phyloP scores from a whole-genome alignment of 2,888 invertebrate genomes.

The Drosophila tripunctata region DNA sequence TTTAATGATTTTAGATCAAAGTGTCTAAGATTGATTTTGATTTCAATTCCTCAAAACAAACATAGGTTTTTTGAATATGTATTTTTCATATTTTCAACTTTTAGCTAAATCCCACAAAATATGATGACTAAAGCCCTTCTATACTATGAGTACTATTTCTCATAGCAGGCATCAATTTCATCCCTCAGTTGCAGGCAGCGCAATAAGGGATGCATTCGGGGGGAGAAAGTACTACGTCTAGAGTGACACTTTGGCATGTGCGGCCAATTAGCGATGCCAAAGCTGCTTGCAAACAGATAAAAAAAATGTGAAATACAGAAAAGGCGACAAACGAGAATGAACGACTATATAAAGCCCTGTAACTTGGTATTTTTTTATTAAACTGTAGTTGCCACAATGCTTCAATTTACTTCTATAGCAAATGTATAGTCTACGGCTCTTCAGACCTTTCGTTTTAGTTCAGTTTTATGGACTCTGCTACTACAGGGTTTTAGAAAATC shows the following conservation, averaged over 20 bases:
- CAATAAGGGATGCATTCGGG: background rate
- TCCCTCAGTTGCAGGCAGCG: slow-evolving; percentile 5
- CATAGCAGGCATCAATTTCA: slow-evolving; percentile 6
- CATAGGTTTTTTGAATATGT: no score
- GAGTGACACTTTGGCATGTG: slow-evolving; percentile 76
- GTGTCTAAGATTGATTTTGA: no score
- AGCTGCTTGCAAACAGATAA: slow-evolving; percentile 55
- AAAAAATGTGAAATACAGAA: slow-evolving; percentile 34
- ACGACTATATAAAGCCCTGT: no score
- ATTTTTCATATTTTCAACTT: no score
- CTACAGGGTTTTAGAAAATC: slow-evolving; percentile 36
- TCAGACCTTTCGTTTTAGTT: background rate
- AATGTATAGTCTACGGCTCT: no score
- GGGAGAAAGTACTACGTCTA: background rate
- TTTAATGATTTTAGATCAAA: no score
- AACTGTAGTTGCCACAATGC: no score
- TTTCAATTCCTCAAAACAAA: no score
- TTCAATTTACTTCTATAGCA: no score
- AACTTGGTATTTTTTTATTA: no score
- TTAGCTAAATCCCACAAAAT: background rate
- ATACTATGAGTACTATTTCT: slow-evolving; percentile 2
- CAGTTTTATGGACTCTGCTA: background rate
- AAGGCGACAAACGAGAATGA: slow-evolving; percentile 27
- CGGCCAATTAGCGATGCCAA: slow-evolving; percentile 72
- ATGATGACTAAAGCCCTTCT: background rate